phyloP scores from a whole-genome alignment of 2,113 vertebrate species.

The Marcusenius ussheri region DNA sequence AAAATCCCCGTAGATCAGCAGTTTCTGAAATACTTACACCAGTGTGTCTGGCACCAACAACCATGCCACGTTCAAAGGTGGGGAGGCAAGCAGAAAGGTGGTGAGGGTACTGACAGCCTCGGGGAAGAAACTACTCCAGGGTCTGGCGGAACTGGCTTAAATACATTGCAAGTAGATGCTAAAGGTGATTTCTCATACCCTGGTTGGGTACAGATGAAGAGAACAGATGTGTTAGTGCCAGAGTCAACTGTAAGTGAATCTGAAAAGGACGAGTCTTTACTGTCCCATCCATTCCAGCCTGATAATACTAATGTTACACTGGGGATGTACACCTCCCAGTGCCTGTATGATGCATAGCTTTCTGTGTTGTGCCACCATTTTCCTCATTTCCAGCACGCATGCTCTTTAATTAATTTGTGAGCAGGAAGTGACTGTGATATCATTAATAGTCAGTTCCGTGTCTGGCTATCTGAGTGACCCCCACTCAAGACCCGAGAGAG shows the following conservation, averaged over 20 bases:
- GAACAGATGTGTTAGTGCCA: conserved; percentile 22
- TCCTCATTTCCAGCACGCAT: not conserved
- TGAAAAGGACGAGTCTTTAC: not conserved
- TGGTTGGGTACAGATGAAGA: conserved; percentile 36
- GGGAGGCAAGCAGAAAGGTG: too few species aligned
- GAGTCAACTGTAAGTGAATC: not conserved
- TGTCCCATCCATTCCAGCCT: not conserved
- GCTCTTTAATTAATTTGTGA: conserved; percentile 19
- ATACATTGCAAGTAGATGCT: conserved; percentile 24
- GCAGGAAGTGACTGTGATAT: not conserved
- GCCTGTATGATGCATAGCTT: not conserved
- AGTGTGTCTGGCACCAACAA: too few species aligned
- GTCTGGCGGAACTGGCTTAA: not conserved
- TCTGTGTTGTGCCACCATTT: not conserved
- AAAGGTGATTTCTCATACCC: conserved; percentile 45
- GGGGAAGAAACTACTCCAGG: too few species aligned
- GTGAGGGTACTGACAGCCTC: not conserved
- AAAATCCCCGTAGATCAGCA: too few species aligned
- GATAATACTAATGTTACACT: not conserved
- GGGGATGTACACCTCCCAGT: not conserved
- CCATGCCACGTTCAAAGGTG: not conserved
- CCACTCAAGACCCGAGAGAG: not conserved
- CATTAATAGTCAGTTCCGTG: not conserved
- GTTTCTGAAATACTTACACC: too few species aligned
- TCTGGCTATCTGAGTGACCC: not conserved